Evolutionary conservation across 2,113 vertebrate genomes (phyloP).

Genomic region (Salvelinus fontinalis): DNA sequence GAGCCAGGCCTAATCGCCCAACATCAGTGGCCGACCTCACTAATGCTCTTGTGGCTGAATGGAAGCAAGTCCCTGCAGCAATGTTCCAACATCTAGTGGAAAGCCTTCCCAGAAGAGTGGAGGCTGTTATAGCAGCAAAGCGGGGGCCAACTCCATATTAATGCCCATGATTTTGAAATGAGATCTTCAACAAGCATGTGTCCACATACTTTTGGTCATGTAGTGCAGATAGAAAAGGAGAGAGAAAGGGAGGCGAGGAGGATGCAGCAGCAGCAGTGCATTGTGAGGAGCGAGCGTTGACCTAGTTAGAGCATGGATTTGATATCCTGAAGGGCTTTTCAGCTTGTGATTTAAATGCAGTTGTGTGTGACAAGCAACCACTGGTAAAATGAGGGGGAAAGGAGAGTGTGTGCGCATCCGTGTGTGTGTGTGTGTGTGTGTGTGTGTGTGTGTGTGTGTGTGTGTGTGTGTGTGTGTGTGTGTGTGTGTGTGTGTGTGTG

Average conservation of each 20-base stretch:
- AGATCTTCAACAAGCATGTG: too few relatives aligned
- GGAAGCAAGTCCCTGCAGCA: too few relatives aligned
- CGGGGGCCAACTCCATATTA: too few relatives aligned
- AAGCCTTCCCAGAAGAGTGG: too few relatives aligned
- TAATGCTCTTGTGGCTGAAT: too few relatives aligned
- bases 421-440: background rate
- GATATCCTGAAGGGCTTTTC: conserved; percentile 58
- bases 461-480: background rate
- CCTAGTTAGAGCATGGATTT: conserved; percentile 65
- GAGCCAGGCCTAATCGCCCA: too few relatives aligned
- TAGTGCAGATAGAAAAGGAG: conserved; percentile 11
- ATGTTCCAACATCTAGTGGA: too few relatives aligned
- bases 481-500: conserved; percentile 1
- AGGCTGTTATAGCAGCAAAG: too few relatives aligned
- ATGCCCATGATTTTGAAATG: too few relatives aligned
- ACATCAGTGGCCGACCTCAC: too few relatives aligned
- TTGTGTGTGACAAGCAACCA: conserved; percentile 36
- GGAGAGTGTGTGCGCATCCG: background rate
- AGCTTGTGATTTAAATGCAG: conserved; percentile 47
- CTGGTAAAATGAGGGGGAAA: conserved; percentile 8
- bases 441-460: background rate
- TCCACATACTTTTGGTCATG: too few relatives aligned
- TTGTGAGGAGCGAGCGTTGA: conserved; percentile 53
- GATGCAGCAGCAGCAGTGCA: conserved; percentile 40
- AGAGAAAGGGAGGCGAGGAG: conserved; percentile 34